Evolutionary conservation across 2,113 vertebrate genomes (phyloP), one percentile per base, ranked within the genome.

Genomic region (Phyllopteryx taeniolatus): DNA sequence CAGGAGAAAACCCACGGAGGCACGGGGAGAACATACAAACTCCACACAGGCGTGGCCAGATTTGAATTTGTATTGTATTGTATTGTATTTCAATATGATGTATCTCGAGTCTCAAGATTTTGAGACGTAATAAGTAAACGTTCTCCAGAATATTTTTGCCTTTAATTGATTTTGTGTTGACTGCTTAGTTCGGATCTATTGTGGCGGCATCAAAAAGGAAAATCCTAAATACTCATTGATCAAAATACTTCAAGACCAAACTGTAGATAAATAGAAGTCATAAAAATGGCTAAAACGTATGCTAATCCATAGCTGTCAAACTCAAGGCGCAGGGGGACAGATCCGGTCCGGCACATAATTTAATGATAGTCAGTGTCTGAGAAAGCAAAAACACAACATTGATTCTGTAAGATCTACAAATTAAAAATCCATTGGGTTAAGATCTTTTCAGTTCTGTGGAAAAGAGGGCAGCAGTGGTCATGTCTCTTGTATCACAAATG

Each of bases 391-490:
- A 90, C 88, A 88, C 87, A 78, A 78, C 90, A 94, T 93, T 87
- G 92, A 93, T 94, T 87, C 83, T 80, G 85, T 70, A 78, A 86
- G 82, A 91, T 90, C 88, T 88, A 90, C 90, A 92, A 93, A 93
- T 94, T 88, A 92, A 92, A 93, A 92, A 91, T 93, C 92, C 82
- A 91, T 92, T 75, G 85, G 85, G 82, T 87, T 87, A 80, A 90
- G 72, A 87, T 83, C 80, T 87, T 82, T 74, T 77, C 42, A 72
- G 84, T 79, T 84, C 81, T 83, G 86, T 73, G 84, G 88, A 85
- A 81, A 83, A 85, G 77, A 83, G 76, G 81, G 83, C 79, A 84
- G 68, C 44, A 13, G 83, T 35, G 86, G 90, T 91, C 83, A 85
- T 59, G 77, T 8, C 69, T 85, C 84, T 82, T 44, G 78, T 85